phyloP scores from a whole-genome alignment of 2,888 invertebrate genomes.

The Elysia crispata region DNA sequence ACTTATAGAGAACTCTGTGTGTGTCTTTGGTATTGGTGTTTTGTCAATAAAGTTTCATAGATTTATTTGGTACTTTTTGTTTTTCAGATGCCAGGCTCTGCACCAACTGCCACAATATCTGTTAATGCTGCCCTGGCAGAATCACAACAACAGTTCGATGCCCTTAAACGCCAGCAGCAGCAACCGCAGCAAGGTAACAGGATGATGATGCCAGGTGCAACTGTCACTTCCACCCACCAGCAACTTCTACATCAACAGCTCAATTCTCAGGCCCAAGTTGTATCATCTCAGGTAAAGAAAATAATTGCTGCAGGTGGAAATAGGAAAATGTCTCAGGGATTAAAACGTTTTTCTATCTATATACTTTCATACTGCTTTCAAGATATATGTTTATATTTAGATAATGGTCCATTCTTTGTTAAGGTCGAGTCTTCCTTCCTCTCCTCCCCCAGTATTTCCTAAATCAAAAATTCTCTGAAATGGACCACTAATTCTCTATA shows the following conservation, averaged over 20 bases:
- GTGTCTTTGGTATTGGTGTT: no score
- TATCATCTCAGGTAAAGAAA: constrained; percentile 47
- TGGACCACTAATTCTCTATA: no score
- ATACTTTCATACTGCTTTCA: no score
- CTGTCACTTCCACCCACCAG: constrained; percentile 47
- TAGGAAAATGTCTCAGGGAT: no score
- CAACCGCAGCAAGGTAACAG: constrained; percentile 31
- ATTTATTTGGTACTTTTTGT: neutral
- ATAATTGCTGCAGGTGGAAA: neutral
- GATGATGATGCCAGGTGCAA: constrained; percentile 42
- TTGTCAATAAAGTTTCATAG: no score
- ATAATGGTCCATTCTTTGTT: no score
- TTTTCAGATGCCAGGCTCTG: constrained; percentile 33
- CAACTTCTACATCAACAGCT: constrained; percentile 52
- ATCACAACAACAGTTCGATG: constrained; percentile 59
- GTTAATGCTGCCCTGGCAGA: constrained; percentile 54
- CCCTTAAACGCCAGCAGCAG: constrained; percentile 48
- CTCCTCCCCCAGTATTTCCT: no score
- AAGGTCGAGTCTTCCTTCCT: no score
- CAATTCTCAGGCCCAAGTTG: constrained; percentile 48
- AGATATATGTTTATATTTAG: no score
- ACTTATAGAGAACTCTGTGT: no score
- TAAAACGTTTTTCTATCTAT: no score
- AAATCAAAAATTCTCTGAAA: no score
- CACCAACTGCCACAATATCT: constrained; percentile 34